These are phyloP conservation scores for Neotoxoptera formosana DNA, from an alignment of 1,140 invertebrate genomes.

Conservation along the genomic window DNA sequence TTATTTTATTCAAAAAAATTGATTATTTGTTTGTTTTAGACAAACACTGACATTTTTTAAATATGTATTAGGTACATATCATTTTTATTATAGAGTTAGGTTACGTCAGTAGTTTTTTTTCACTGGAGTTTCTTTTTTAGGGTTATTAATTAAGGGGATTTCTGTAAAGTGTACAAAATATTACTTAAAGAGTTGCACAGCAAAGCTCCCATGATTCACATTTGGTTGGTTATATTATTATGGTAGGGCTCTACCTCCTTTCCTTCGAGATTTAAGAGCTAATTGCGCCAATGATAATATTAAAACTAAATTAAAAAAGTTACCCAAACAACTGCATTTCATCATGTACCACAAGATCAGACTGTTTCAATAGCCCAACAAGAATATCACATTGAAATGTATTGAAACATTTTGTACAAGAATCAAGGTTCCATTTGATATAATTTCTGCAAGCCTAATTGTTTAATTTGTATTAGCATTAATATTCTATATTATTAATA, in stretches of 20 bases:
- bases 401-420: constrained; percentile 79
- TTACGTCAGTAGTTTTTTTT: too few species aligned
- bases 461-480: not conserved
- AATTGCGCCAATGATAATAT: constrained; percentile 59
- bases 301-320: constrained; percentile 51
- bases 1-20: too few species aligned
- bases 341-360: constrained; percentile 88
- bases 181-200: not conserved
- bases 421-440: constrained; percentile 89
- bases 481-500: not conserved
- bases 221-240: not conserved
- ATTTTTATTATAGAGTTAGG: too few species aligned
- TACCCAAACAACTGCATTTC: constrained; percentile 83
- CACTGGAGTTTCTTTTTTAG: too few species aligned
- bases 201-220: not conserved
- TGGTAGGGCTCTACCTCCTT: not conserved
- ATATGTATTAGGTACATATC: too few species aligned
- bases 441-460: constrained; percentile 78
- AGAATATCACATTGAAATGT: constrained; percentile 85
- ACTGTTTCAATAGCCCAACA: constrained; percentile 78
- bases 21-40: too few species aligned
- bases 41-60: too few species aligned
- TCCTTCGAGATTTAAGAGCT: not conserved
- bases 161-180: not conserved
- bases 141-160: too few species aligned